Evolutionary conservation across 2,797 vertebrate species (phyloP).

Genomic region (Meda fulgida): DNA sequence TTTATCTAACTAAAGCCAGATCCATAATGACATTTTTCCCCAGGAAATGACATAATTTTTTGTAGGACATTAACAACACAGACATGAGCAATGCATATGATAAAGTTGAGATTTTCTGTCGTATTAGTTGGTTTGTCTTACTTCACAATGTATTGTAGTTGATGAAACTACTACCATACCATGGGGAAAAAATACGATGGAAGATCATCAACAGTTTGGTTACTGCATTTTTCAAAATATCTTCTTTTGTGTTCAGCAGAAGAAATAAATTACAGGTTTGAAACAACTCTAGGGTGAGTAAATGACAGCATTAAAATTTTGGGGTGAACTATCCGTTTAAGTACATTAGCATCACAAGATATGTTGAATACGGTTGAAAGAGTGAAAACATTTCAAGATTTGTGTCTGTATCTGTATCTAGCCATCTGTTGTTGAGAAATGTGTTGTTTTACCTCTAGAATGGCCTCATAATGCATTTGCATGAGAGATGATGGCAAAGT

Average conservation of each 20-base stretch:
- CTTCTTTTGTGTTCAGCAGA: no score
- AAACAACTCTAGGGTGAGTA: no score
- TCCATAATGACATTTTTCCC: not conserved
- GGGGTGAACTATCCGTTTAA: no score
- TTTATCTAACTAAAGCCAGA: not conserved
- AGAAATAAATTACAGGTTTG: no score
- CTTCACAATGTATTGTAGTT: not conserved
- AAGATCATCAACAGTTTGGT: no score
- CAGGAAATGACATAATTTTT: not conserved
- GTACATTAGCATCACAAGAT: not conserved
- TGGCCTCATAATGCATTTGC: conserved; percentile 15
- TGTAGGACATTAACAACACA: not conserved
- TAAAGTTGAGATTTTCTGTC: not conserved
- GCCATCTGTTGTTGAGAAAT: not conserved
- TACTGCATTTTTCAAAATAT: no score
- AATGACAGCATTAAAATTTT: no score
- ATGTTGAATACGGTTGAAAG: not conserved
- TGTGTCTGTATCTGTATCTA: not conserved
- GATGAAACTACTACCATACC: not conserved
- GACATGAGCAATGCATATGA: not conserved
- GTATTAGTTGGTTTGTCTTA: not conserved
- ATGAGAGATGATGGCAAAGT: conserved; percentile 37
- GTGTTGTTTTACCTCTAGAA: not conserved
- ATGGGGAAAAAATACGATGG: no score
- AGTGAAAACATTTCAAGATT: not conserved